Conservation (phyloP, 2,888 invertebrate species). For the Agriopis aurantiaria region DNA sequence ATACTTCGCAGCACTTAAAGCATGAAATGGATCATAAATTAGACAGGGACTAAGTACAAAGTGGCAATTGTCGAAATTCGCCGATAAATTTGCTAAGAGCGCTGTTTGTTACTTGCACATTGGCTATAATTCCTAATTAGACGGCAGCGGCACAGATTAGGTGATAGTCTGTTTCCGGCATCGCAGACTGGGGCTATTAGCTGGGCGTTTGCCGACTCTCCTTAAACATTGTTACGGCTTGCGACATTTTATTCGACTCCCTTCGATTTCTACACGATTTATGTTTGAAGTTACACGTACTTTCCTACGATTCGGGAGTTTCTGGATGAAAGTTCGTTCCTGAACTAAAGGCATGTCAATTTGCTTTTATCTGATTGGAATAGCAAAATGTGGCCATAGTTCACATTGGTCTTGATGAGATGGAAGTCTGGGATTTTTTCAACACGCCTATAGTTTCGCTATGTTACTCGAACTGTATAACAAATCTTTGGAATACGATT, state of each 20-base stretch:
- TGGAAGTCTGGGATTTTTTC: no score
- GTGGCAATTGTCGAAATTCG: conserved; percentile 66
- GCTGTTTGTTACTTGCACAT: conserved; percentile 67
- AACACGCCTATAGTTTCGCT: no score
- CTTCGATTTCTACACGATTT: conserved; percentile 53
- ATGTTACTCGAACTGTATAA: no score
- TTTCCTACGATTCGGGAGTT: conserved; percentile 32
- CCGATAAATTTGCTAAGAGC: conserved; percentile 69
- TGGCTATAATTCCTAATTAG: conserved; percentile 73
- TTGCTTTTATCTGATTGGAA: conserved; percentile 46
- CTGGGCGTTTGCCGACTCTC: conserved; percentile 51
- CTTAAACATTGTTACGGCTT: conserved; percentile 39
- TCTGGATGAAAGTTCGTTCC: conserved; percentile 41
- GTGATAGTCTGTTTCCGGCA: conserved; percentile 20
- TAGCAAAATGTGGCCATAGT: conserved; percentile 33
- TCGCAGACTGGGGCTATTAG: conserved; percentile 57
- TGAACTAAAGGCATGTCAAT: conserved; percentile 41
- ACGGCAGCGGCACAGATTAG: conserved; percentile 39
- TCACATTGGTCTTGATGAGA: conserved; percentile 7
- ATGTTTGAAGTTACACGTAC: conserved; percentile 48
- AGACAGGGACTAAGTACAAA: conserved; percentile 51
- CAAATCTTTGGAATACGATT: no score
- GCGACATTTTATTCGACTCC: conserved; percentile 50
- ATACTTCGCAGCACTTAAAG: conserved; percentile 26
- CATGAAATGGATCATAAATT: conserved; percentile 36